Evolutionary conservation across 2,797 vertebrate genomes (phyloP).

Genomic region (Diplodus sargus): DNA sequence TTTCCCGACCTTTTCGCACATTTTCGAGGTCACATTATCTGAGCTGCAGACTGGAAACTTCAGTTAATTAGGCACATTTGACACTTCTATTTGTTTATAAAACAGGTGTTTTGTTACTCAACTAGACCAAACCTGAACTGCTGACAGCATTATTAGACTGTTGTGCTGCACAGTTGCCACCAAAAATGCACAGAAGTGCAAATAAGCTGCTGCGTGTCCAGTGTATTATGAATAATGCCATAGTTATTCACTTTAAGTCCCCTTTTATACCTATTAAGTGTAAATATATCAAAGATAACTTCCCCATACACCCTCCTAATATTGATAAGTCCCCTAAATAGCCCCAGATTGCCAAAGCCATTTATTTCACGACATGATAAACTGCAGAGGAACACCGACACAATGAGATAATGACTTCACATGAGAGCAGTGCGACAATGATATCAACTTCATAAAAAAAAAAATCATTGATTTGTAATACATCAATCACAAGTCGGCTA

Average conservation of each 20-base stretch:
- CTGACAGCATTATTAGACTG: not conserved
- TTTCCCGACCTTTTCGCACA: slow-evolving; percentile 22
- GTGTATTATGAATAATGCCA: not conserved
- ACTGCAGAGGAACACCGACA: slow-evolving; percentile 20
- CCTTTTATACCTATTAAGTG: not conserved
- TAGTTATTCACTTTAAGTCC: not conserved
- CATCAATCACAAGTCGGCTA: slow-evolving; percentile 46
- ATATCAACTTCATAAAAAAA: slow-evolving; percentile 47
- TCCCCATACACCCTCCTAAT: not conserved
- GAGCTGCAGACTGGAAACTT: slow-evolving; percentile 7
- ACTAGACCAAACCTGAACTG: slow-evolving; percentile 11
- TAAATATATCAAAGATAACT: not conserved
- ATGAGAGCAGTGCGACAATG: slow-evolving; percentile 4
- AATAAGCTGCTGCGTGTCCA: not conserved
- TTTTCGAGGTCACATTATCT: slow-evolving; percentile 35
- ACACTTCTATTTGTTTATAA: slow-evolving; percentile 25
- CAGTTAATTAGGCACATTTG: not conserved
- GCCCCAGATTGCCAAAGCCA: not conserved
- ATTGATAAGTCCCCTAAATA: not conserved
- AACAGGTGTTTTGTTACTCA: slow-evolving; percentile 14
- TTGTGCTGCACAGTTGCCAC: not conserved
- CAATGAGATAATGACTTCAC: slow-evolving; percentile 3
- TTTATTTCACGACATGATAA: slow-evolving; percentile 24
- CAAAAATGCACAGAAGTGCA: not conserved
- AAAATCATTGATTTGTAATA: slow-evolving; percentile 53